Evolutionary conservation across 2,797 vertebrate genomes (phyloP).

Genomic region (Dendrocincla fuliginosa): DNA sequence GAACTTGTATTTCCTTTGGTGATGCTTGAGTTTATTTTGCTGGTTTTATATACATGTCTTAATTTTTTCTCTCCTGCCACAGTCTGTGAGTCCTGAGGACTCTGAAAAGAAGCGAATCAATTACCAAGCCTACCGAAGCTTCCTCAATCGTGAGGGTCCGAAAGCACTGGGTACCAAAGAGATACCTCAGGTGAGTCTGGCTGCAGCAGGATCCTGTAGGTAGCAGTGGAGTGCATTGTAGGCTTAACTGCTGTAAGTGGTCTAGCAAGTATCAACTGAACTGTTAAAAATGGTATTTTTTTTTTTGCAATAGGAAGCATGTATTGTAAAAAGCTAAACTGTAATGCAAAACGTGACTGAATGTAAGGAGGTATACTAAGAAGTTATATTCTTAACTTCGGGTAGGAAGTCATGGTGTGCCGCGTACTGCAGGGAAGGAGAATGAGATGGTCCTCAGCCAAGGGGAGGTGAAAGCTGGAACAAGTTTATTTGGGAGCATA

Average conservation of each 20-base stretch:
- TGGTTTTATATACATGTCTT: neutral
- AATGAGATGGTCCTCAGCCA: no score
- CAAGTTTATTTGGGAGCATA: no score
- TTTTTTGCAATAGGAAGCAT: neutral
- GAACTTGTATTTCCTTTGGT: neutral
- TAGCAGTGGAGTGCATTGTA: neutral
- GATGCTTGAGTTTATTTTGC: neutral
- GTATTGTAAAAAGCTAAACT: neutral
- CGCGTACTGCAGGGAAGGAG: no score
- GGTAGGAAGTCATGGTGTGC: neutral
- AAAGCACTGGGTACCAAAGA: conserved; percentile 96
- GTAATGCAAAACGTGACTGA: neutral
- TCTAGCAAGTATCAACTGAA: neutral
- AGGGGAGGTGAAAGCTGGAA: no score
- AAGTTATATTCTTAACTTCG: neutral
- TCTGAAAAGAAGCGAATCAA: conserved; percentile 90
- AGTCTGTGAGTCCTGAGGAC: conserved; percentile 88
- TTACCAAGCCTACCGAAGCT: conserved; percentile 89
- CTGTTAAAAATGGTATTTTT: neutral
- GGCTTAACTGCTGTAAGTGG: neutral
- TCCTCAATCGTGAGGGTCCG: conserved; percentile 94
- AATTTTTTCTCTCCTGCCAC: neutral
- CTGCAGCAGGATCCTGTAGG: rapidly evolving
- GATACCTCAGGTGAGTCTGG: conserved; percentile 84
- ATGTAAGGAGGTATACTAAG: neutral